Conservation (phyloP, 1,140 invertebrate species). For the Chionoecetes opilio region DNA sequence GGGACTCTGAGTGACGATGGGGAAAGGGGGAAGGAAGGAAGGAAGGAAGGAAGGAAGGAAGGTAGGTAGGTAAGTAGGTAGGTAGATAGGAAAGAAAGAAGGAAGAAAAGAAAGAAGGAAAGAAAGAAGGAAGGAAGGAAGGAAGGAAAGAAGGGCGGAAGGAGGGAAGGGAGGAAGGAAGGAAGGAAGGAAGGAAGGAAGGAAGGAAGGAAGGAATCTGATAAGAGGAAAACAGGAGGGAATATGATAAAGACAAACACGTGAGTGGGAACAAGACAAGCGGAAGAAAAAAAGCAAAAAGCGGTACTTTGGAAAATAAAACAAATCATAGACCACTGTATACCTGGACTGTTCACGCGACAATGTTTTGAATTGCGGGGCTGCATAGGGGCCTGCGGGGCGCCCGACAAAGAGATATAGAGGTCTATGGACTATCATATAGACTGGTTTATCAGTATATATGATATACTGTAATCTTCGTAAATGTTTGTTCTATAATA, state of each 20-base stretch:
- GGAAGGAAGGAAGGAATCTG: not conserved
- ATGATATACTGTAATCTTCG: too few relatives aligned
- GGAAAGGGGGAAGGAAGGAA: not conserved
- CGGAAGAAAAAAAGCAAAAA: too few relatives aligned
- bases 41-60: not conserved
- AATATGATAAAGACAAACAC: not conserved
- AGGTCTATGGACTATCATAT: too few relatives aligned
- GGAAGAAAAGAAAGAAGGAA: not conserved
- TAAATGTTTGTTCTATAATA: too few relatives aligned
- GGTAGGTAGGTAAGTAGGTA: not conserved
- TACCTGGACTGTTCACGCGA: too few relatives aligned
- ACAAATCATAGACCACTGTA: too few relatives aligned
- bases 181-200: not conserved
- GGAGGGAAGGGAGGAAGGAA: not conserved
- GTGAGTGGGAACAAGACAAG: too few relatives aligned
- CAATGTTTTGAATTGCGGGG: too few relatives aligned
- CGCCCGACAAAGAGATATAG: too few relatives aligned
- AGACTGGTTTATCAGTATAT: too few relatives aligned
- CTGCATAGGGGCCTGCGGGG: too few relatives aligned
- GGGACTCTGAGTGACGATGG: not conserved
- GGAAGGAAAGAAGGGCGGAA: not conserved
- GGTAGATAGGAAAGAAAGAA: not conserved
- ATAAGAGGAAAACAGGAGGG: not conserved
- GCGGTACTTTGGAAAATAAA: too few relatives aligned
- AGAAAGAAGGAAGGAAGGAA: not conserved